Base-by-base conservation (phyloP, 2,888 invertebrate species). In the Folsomia candida region DNA sequence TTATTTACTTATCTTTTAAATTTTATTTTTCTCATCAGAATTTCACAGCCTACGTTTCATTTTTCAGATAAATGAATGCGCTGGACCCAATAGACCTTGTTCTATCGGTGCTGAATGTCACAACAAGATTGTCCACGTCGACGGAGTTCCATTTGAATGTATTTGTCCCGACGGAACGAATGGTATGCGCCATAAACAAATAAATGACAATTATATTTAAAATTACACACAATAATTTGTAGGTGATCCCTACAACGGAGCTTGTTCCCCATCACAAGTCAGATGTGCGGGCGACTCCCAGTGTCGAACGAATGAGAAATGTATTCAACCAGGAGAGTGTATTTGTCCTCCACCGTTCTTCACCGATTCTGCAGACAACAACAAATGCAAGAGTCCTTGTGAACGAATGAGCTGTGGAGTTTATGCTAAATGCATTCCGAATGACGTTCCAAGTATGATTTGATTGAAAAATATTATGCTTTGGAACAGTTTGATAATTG, bases 301-400 rank as follows among this genome's bases (percentile, higher is more conserved):
- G 82, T 95, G 95, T 82, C 88, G 89, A 68, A 83, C 89, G 0
- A 94, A 95, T 82, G 94, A 95, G 83, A 91, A 92, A 83, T 95
- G 95, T 82, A 89, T 94, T 27, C 92, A 94, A 82, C 94, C 94
- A 1, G 94, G 94, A 1, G 91, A 93, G 83, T 95, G 95, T 81
- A 88, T 94, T 22, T 95, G 95, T 81, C 92, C 93, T 28, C 93
- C 94, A 22, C 95, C 95, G 0, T 95, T 90, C 84, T 94, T 92
- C 83, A 87, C 90, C 29, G 94, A 95, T 82, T 88, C 90, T 11
- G 86, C 87, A 24, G 92, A 94, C 81, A 89, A 89, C 47, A 92
- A 92, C 82, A 90, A 90, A 82, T 95, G 95, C 82, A 94, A 94
- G 84, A 94, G 91, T 82, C 94, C 94, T 6, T 95, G 94, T 82